A percentile compares a stretch with the other conserved stretches of the same genome.
Evolutionary conservation across 2,888 invertebrate genomes (phyloP).

Genomic region (Myathropa florea): DNA sequence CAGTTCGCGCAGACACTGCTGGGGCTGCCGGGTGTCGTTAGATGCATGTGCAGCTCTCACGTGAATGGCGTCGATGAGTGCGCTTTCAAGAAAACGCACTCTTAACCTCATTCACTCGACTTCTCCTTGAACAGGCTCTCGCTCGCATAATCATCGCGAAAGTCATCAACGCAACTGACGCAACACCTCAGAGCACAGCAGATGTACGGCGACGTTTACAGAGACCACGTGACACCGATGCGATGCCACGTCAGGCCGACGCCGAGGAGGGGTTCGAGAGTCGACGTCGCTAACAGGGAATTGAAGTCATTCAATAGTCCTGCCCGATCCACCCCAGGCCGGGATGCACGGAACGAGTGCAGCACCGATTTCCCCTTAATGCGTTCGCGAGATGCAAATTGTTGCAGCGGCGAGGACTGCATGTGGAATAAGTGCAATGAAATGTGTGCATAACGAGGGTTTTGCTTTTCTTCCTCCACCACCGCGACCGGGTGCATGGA

Average conservation of each 20-base stretch:
- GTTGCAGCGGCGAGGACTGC: constrained; percentile 37
- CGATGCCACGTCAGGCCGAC: background rate
- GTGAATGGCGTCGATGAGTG: background rate
- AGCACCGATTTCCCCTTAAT: background rate
- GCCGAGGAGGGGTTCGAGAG: background rate
- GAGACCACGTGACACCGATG: background rate
- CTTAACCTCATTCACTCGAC: constrained; percentile 46
- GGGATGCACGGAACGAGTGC: background rate
- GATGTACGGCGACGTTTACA: background rate
- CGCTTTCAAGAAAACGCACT: constrained; percentile 21
- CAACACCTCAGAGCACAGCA: constrained; percentile 48
- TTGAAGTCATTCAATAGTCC: background rate
- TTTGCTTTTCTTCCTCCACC: background rate
- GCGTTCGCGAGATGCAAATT: constrained; percentile 8
- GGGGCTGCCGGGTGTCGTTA: background rate
- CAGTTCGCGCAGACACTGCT: background rate
- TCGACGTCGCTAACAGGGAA: constrained; percentile 41
- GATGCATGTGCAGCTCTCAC: constrained; percentile 29
- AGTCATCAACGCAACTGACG: constrained; percentile 18
- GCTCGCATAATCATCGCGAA: background rate
- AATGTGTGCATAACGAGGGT: constrained; percentile 20
- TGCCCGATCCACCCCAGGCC: constrained; percentile 8
- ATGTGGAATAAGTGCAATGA: background rate
- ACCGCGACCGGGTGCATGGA: constrained; percentile 23
- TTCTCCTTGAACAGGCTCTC: background rate